phyloP scores from a whole-genome alignment of 2,888 invertebrate species.

The Chrysomela aeneicollis region DNA sequence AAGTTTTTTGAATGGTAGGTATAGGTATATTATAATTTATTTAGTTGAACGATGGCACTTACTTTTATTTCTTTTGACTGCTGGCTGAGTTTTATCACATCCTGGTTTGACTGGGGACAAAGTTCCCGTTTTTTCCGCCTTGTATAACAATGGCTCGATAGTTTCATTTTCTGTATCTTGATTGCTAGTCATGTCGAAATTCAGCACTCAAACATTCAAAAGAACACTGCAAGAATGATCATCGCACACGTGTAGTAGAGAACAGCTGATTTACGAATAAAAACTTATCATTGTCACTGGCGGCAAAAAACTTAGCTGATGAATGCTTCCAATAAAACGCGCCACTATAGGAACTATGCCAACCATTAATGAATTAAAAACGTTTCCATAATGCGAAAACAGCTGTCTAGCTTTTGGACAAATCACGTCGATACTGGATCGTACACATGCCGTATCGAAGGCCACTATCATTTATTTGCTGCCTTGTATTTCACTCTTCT shows the following conservation, averaged over 20 bases:
- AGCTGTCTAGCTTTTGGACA: conserved; percentile 12
- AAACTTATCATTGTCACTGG: conserved; percentile 41
- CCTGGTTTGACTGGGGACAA: conserved; percentile 13
- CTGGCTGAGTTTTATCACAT: conserved; percentile 12
- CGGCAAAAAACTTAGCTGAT: conserved; percentile 19
- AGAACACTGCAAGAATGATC: conserved; percentile 10
- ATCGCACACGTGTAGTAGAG: conserved; percentile 15
- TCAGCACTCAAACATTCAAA: conserved; percentile 12
- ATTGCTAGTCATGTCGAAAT: conserved; percentile 41
- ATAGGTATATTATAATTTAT: too few relatives aligned
- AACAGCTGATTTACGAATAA: conserved; percentile 43
- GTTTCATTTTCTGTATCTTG: conserved; percentile 36
- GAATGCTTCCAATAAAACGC: conserved; percentile 13
- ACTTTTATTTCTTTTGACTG: conserved; percentile 34
- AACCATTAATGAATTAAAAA: background rate
- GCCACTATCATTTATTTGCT: conserved; percentile 15
- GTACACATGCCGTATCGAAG: conserved; percentile 8
- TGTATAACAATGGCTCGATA: conserved; percentile 45
- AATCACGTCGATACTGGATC: conserved; percentile 13
- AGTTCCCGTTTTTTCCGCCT: conserved; percentile 27
- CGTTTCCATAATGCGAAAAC: conserved; percentile 13
- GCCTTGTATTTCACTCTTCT: conserved; percentile 17
- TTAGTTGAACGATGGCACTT: conserved; percentile 12
- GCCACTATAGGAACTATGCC: background rate
- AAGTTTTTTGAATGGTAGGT: background rate